These are phyloP conservation scores for Dicranocentrus wangi DNA, from an alignment of 2,888 invertebrate genomes.

Conservation along the genomic window DNA sequence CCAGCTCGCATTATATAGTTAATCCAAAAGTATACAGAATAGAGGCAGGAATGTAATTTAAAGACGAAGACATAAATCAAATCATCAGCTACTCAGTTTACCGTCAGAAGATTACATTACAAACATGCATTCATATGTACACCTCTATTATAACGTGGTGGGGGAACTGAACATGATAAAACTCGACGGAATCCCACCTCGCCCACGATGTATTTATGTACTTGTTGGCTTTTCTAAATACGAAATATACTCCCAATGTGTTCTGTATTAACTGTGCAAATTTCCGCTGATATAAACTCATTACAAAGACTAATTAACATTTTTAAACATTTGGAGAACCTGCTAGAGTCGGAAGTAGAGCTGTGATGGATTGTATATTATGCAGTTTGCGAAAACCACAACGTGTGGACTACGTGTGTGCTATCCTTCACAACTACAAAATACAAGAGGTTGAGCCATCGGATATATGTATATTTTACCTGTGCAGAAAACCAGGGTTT, in stretches of 20 bases:
- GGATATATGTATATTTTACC: neutral
- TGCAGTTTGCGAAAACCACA: slow-evolving; percentile 47
- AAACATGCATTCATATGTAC: slow-evolving; percentile 8
- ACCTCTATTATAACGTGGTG: too few species aligned
- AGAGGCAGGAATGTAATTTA: neutral
- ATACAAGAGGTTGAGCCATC: neutral
- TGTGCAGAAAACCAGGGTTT: neutral
- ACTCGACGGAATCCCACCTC: slow-evolving; percentile 10
- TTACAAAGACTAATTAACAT: slow-evolving; percentile 64
- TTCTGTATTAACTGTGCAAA: slow-evolving; percentile 50
- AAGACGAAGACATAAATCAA: slow-evolving; percentile 59
- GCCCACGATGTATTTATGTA: slow-evolving; percentile 11
- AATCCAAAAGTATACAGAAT: too few species aligned
- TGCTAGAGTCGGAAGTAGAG: slow-evolving; percentile 54
- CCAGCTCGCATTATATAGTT: too few species aligned
- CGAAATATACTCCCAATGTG: slow-evolving; percentile 1
- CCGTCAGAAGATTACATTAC: slow-evolving; percentile 1
- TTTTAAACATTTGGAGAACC: slow-evolving; percentile 62
- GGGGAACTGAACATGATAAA: too few species aligned
- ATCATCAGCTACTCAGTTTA: slow-evolving; percentile 37
- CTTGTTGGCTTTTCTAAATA: neutral
- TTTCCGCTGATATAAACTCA: slow-evolving; percentile 64
- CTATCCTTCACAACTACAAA: neutral
- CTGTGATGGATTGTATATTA: slow-evolving; percentile 49
- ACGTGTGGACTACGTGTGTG: slow-evolving; percentile 14